These are phyloP conservation scores for Centruroides vittatus DNA, from an alignment of 1,140 invertebrate genomes.

Conservation along the genomic window DNA sequence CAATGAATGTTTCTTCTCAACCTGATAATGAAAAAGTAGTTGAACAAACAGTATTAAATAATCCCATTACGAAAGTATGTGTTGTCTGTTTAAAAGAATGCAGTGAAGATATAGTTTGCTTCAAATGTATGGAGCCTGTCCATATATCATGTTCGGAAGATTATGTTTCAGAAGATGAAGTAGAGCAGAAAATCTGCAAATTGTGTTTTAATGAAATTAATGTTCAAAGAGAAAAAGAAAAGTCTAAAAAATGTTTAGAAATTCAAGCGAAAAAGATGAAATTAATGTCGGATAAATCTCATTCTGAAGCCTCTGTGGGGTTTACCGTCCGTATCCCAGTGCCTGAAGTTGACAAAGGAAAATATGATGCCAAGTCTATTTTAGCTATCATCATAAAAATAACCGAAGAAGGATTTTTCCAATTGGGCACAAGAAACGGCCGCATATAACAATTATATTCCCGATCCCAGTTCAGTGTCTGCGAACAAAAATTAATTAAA, in stretches of 20 bases:
- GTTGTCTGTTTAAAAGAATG: conserved; percentile 9
- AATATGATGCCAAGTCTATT: no score
- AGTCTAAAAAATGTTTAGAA: conserved; percentile 5
- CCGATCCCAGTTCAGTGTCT: conserved; percentile 1
- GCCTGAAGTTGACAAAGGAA: no score
- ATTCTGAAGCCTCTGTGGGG: no score
- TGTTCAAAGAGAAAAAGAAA: conserved; percentile 6
- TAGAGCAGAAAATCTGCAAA: conserved; percentile 3
- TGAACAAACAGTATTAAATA: conserved; percentile 8
- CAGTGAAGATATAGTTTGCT: conserved; percentile 9
- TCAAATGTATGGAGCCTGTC: conserved; percentile 5
- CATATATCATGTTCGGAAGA: conserved; percentile 5
- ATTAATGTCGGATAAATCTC: no score
- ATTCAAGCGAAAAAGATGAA: no score
- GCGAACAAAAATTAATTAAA: conserved; percentile 7
- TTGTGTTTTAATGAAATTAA: conserved; percentile 6
- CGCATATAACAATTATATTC: no score
- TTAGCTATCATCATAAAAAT: no score
- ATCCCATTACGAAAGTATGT: conserved; percentile 11
- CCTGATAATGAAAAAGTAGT: conserved; percentile 5
- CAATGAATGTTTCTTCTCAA: no score
- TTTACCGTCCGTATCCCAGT: no score
- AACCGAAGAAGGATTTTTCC: no score
- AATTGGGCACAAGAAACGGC: no score
- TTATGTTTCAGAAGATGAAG: conserved; percentile 6